Percentiles rank a stretch among this genome's conserved stretches.
Evolutionary conservation across 2,113 vertebrate genomes (phyloP).

Genomic region (Telmatochromis bifrenatus): DNA sequence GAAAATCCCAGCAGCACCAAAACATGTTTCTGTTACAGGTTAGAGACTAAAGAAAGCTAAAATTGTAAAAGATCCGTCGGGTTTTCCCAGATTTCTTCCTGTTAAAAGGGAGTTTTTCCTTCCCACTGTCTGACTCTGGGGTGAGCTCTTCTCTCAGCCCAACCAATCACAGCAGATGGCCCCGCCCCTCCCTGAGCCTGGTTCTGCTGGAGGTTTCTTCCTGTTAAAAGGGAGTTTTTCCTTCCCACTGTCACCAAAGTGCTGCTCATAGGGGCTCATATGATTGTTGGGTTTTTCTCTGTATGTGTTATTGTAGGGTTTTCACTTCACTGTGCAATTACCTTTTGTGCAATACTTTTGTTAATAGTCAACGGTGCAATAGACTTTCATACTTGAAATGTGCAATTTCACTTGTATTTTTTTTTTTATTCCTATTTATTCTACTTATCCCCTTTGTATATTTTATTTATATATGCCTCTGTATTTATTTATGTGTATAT

Average conservation of each 20-base stretch:
- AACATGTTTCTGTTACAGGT: background rate
- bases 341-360: no score
- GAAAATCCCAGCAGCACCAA: background rate
- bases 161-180: background rate
- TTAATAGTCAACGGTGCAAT: no score
- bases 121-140: background rate
- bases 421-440: no score
- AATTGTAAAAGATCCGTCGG: accelerated
- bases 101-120: background rate
- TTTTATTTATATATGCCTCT: no score
- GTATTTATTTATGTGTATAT: no score
- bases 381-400: no score
- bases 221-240: background rate
- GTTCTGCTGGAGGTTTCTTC: accelerated
- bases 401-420: no score
- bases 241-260: background rate
- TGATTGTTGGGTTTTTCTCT: background rate
- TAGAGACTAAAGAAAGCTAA: accelerated
- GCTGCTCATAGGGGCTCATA: background rate
- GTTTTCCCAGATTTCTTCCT: background rate
- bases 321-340: no score
- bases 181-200: background rate
- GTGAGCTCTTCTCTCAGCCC: background rate
- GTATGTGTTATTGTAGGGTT: accelerated
- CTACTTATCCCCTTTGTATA: no score